Conservation (phyloP, 1,140 invertebrate species). For the Olivierus martensii region DNA sequence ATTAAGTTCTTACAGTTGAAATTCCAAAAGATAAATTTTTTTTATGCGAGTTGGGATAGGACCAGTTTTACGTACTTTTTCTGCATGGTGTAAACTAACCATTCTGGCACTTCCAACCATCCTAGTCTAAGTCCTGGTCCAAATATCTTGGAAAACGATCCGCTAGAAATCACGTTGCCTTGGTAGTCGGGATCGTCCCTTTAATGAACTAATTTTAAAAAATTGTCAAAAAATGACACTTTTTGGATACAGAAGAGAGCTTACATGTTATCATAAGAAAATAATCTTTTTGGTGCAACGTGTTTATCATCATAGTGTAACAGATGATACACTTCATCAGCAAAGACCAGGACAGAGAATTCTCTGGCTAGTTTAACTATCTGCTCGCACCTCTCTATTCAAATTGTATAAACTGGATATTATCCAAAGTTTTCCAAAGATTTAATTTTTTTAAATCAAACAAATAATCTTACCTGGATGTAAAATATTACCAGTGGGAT, state of each 20-base stretch:
- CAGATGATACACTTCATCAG: conserved; percentile 53
- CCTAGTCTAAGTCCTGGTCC: conserved; percentile 47
- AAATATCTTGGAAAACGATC: conserved; percentile 51
- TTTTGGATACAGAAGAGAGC: neutral
- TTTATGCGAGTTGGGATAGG: too few relatives aligned
- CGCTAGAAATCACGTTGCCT: conserved; percentile 48
- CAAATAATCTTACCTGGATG: conserved; percentile 22
- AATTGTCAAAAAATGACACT: neutral
- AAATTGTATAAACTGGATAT: conserved; percentile 10
- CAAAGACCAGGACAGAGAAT: conserved; percentile 40
- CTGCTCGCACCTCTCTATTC: conserved; percentile 34
- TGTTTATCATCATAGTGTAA: conserved; percentile 36
- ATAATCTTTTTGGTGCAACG: conserved; percentile 36
- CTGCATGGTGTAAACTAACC: neutral
- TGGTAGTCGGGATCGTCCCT: conserved; percentile 24
- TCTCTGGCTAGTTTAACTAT: conserved; percentile 41
- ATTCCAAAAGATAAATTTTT: too few relatives aligned
- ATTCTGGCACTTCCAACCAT: conserved; percentile 45
- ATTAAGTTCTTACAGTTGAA: too few relatives aligned
- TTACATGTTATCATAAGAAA: conserved; percentile 37
- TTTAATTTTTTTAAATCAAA: too few relatives aligned
- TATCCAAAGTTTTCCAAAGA: neutral
- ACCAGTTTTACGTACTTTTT: too few relatives aligned
- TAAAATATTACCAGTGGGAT: conserved; percentile 42
- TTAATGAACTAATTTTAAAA: neutral